Base-by-base conservation (phyloP, 2,888 invertebrate genomes). In the Xestia c-nigrum region DNA sequence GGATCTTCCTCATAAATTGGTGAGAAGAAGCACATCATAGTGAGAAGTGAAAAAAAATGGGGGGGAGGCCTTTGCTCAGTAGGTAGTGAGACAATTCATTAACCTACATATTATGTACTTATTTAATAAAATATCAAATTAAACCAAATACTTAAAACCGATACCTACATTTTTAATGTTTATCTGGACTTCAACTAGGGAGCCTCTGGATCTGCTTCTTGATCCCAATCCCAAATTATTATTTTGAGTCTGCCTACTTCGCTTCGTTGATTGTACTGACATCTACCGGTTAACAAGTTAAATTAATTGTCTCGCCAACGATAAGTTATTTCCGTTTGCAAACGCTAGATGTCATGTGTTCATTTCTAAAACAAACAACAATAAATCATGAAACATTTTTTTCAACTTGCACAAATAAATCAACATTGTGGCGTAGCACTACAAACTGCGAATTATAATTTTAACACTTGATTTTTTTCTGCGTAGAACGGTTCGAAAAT, bases 231-330 rank as follows among this genome's bases (percentile, higher is more conserved):
- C 4, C 19, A 19, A 24, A 0, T 16, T 5, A 3, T 19, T 12
- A 61, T 61, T 61, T 38, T 38, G 12, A 31, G 12, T 38, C 38
- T n/a, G 12, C 6, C 0, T 31, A 7, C 12, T 31, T 57, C 61
- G 19, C n/a, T 61, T 19, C 24, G 59, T 38, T 46, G 24, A 46
- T 43, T 9, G 12, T 19, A 57, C 47, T 14, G 80, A 63, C 72
- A 71, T 77, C 77, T 77, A 77, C 19, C 40, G 31, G 50, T n/a
- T 16, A 38, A 52, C 1, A 7, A 61, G 40, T 40, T 52, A 47
- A 3, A 46, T 24, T 6, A 46, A 52, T 46, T 63, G 46, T 16
- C 16, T 46, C 59, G 12, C 14, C 4, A 24, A 70, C 12, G 4
- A 1, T 46, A 3, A 24, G 0, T 46, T 52, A 38, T 16, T 70